A percentile compares a stretch with the other conserved stretches of the same genome.
phyloP scores from a whole-genome alignment of 2,113 vertebrate species.

The Nematolebias whitei region DNA sequence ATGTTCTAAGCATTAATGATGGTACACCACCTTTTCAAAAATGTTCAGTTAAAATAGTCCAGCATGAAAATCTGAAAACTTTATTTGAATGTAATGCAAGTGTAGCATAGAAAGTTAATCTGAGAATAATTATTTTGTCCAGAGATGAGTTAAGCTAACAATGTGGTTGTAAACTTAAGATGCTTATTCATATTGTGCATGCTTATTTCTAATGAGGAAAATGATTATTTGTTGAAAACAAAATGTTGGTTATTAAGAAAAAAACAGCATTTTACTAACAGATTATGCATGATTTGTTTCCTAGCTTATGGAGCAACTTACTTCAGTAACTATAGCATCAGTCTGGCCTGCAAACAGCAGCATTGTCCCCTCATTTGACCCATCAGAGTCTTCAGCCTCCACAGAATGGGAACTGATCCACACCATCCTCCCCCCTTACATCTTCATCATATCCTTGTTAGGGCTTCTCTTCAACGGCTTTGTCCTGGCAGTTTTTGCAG shows the following conservation, averaged over 20 bases:
- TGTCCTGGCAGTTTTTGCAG: conserved; percentile 84
- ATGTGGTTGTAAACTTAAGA: no score
- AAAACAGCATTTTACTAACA: background rate
- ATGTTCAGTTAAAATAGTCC: background rate
- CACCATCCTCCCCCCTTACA: conserved; percentile 80
- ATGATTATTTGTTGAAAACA: no score
- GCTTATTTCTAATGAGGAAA: background rate
- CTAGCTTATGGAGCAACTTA: conserved; percentile 43
- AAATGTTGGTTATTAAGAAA: background rate
- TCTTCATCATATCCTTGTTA: conserved; percentile 83
- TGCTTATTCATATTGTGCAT: no score
- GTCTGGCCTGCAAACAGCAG: conserved; percentile 52
- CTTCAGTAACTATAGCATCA: background rate
- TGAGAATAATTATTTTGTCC: no score
- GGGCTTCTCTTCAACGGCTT: conserved; percentile 86
- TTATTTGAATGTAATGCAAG: no score
- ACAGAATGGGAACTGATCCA: conserved; percentile 71
- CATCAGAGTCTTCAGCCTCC: conserved; percentile 12
- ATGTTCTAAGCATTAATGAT: background rate
- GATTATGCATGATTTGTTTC: conserved; percentile 8
- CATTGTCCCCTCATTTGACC: background rate
- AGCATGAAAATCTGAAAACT: background rate
- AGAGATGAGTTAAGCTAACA: no score
- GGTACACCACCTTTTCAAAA: background rate
- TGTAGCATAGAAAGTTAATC: no score